A percentile compares a stretch with the other conserved stretches of the same genome.
Conservation (phyloP, 2,888 invertebrate genomes). For the Phytoseiulus persimilis region DNA sequence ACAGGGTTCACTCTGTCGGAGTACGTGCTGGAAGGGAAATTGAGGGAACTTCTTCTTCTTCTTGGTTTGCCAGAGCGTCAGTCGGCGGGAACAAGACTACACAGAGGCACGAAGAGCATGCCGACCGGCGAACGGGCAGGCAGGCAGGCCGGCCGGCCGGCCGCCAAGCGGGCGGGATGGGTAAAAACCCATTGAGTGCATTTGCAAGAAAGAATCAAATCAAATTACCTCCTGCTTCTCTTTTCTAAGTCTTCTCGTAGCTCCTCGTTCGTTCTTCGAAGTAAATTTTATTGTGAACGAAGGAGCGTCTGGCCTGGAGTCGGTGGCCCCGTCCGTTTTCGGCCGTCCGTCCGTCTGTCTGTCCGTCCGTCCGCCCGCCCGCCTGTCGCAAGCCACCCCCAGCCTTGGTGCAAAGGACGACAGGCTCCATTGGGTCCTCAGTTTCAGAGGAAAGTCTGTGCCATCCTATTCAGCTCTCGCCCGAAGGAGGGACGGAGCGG, state of each 20-base stretch:
- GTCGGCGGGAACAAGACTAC: not conserved
- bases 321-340: not conserved
- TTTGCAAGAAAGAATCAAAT: conserved; percentile 39
- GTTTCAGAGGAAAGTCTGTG: not conserved
- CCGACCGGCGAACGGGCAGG: not conserved
- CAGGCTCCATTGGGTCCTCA: not conserved
- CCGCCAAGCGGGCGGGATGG: not conserved
- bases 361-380: no score
- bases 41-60: not conserved
- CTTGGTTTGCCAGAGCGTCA: not conserved
- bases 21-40: not conserved
- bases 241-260: conserved; percentile 12
- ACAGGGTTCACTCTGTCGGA: not conserved
- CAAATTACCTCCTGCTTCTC: conserved; percentile 28
- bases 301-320: not conserved
- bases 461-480: not conserved
- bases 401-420: not conserved
- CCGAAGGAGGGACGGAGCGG: not conserved
- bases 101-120: not conserved
- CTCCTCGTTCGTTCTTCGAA: conserved; percentile 7
- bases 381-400: not conserved
- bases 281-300: conserved; percentile 39
- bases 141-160: not conserved
- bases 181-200: conserved; percentile 38
- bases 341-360: not conserved